These are phyloP conservation scores for Drosophila nr. fundita DNA, from an alignment of 2,888 invertebrate species.

Conservation along the genomic window DNA sequence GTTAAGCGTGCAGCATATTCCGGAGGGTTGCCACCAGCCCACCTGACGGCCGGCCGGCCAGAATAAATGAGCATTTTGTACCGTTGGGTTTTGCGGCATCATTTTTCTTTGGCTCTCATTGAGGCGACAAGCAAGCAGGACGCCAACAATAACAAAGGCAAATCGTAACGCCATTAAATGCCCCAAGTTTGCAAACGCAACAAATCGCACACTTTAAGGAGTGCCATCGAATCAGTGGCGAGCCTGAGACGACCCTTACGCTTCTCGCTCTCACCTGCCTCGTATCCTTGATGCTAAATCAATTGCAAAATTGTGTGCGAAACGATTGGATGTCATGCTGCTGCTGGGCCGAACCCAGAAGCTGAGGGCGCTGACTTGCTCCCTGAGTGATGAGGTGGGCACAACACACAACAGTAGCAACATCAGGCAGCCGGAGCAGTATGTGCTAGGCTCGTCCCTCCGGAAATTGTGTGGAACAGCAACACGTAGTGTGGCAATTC, in stretches of 20 bases:
- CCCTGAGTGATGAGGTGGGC: constrained; percentile 63
- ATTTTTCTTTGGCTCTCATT: constrained; percentile 60
- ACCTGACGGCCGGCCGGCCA: constrained; percentile 13
- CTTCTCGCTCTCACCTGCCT: neutral
- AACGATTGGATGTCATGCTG: constrained; percentile 65
- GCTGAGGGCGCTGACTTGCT: constrained; percentile 4
- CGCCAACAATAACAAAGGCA: constrained; percentile 66
- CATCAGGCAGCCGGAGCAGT: constrained; percentile 8
- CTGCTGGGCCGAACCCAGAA: constrained; percentile 2
- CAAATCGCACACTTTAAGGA: constrained; percentile 65
- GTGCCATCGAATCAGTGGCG: constrained; percentile 26
- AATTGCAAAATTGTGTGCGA: constrained; percentile 75
- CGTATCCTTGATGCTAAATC: constrained; percentile 65
- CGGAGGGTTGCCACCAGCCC: constrained; percentile 30
- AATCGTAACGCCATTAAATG: constrained; percentile 75
- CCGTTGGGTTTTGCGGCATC: constrained; percentile 62
- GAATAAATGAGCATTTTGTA: constrained; percentile 77
- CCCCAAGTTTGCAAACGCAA: constrained; percentile 66
- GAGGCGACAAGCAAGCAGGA: constrained; percentile 13
- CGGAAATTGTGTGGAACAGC: constrained; percentile 78
- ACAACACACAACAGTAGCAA: constrained; percentile 5
- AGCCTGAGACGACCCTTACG: neutral
- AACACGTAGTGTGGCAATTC: constrained; percentile 75
- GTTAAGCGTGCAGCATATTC: constrained; percentile 78
- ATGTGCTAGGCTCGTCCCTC: constrained; percentile 43